Evolutionary conservation across 1,140 invertebrate species (phyloP).

Genomic region (Pomacea maculata): DNA sequence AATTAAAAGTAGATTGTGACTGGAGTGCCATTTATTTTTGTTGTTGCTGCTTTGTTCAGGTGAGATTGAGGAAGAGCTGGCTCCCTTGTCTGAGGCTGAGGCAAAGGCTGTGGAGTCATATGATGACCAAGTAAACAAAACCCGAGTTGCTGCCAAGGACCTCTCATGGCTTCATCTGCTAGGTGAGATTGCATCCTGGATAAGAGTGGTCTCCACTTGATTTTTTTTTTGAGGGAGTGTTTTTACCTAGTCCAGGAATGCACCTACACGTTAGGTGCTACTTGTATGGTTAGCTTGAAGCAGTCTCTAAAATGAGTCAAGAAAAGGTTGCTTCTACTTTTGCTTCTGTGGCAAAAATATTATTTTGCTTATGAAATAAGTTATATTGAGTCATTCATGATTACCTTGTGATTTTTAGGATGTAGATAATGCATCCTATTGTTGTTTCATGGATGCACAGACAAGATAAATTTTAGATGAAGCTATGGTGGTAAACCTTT

Average conservation of each 20-base stretch:
- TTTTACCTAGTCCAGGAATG: not conserved
- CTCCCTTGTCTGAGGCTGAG: slow-evolving; percentile 57
- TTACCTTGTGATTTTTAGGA: too few relatives aligned
- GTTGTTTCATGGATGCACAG: too few relatives aligned
- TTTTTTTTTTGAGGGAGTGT: not conserved
- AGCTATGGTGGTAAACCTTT: too few relatives aligned
- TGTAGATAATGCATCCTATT: too few relatives aligned
- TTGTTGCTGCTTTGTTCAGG: slow-evolving; percentile 37
- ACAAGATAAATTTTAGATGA: too few relatives aligned
- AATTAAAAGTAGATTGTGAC: too few relatives aligned
- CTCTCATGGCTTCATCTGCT: slow-evolving; percentile 61
- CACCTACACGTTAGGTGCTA: not conserved
- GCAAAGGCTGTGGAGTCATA: slow-evolving; percentile 58
- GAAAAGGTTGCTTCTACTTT: too few relatives aligned
- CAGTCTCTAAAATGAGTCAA: too few relatives aligned
- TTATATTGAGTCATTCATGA: too few relatives aligned
- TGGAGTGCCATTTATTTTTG: not conserved
- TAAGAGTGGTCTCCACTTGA: too few relatives aligned
- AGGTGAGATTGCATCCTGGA: slow-evolving; percentile 36
- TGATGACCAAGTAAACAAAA: slow-evolving; percentile 54
- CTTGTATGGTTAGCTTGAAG: not conserved
- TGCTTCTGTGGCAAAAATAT: too few relatives aligned
- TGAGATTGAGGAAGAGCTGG: slow-evolving; percentile 63
- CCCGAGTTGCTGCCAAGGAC: slow-evolving; percentile 44
- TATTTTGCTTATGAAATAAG: too few relatives aligned